A percentile compares a stretch with the other conserved stretches of the same genome.
These are phyloP conservation scores for Lepeophtheirus nordmannii DNA, from an alignment of 2,888 invertebrate species.

Conservation along the genomic window DNA sequence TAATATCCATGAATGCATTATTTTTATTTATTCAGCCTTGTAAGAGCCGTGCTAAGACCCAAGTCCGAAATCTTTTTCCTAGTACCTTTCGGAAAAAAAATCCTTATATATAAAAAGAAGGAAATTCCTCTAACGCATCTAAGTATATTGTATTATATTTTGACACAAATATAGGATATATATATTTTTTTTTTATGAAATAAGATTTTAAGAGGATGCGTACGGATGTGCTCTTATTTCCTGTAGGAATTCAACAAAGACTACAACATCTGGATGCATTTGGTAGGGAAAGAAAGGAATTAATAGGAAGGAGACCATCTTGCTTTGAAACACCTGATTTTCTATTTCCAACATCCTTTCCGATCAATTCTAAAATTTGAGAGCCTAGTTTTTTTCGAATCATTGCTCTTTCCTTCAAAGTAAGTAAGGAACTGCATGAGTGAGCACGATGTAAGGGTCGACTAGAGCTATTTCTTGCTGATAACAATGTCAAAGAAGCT, in stretches of 20 bases:
- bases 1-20: no score
- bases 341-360: background rate
- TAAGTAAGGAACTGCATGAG: constrained; percentile 16
- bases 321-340: background rate
- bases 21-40: no score
- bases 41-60: no score
- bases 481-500: background rate
- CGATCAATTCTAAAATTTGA: background rate
- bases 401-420: constrained; percentile 13
- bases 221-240: no score
- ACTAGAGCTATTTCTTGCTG: background rate
- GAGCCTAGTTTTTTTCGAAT: constrained; percentile 13
- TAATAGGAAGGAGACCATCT: background rate
- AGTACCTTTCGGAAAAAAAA: no score
- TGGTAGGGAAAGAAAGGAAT: constrained; percentile 3
- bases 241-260: constrained; percentile 39
- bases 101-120: no score
- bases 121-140: no score
- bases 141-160: no score
- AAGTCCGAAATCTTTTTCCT: no score
- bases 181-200: no score
- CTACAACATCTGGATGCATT: constrained; percentile 44
- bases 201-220: no score
- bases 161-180: no score
- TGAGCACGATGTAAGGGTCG: constrained; percentile 16